These are phyloP conservation scores for Leptopilina boulardi DNA, from an alignment of 1,140 invertebrate species.

Conservation along the genomic window DNA sequence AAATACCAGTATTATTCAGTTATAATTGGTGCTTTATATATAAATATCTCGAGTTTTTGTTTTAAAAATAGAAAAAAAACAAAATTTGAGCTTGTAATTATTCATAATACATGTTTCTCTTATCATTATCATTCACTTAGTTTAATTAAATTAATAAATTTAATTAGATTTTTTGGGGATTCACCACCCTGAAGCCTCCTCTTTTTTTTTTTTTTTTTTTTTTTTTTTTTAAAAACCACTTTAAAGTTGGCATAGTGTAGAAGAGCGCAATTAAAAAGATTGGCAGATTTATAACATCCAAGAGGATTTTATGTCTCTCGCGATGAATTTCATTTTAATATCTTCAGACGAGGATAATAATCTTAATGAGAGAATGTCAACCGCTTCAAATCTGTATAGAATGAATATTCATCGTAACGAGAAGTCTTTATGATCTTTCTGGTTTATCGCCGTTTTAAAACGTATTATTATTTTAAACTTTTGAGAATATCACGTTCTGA, in stretches of 20 bases:
- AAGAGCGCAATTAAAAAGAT: conserved; percentile 3
- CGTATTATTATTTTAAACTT: conserved; percentile 18
- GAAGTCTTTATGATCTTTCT: conserved; percentile 14
- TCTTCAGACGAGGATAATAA: background rate
- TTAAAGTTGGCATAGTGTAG: background rate
- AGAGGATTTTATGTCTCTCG: conserved; percentile 12
- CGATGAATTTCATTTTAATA: conserved; percentile 25
- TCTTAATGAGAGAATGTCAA: conserved; percentile 25
- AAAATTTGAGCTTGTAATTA: no score
- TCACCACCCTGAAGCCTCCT: no score
- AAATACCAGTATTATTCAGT: no score
- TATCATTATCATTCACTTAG: background rate
- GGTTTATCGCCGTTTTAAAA: conserved; percentile 7
- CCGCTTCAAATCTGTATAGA: conserved; percentile 13
- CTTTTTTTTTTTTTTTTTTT: background rate
- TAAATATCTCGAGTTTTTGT: no score
- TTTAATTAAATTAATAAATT: no score
- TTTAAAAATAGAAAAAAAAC: no score
- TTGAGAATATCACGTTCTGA: background rate
- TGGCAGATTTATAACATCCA: background rate
- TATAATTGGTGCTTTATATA: no score
- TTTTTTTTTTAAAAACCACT: background rate
- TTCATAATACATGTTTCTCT: no score
- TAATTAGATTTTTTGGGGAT: no score
- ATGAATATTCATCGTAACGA: conserved; percentile 17